Percentiles rank a stretch among this genome's conserved stretches.
Evolutionary conservation across 1,140 invertebrate genomes (phyloP).

Genomic region (Neotoxoptera formosana): DNA sequence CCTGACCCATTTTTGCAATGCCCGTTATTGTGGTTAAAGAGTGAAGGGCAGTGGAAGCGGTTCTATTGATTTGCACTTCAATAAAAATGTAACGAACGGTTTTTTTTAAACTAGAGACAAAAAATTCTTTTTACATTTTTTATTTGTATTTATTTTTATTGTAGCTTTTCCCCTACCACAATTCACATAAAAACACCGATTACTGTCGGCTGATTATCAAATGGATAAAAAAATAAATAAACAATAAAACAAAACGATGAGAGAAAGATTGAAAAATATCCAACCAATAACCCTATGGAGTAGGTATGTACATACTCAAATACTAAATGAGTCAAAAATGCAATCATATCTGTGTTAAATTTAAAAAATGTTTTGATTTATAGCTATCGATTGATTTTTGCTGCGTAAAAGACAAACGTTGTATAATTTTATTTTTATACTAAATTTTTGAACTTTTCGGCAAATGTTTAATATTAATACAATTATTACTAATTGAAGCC

Average conservation of each 20-base stretch:
- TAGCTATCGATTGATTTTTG: not conserved
- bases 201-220: slow-evolving; percentile 2
- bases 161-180: not conserved
- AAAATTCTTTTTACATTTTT: slow-evolving; percentile 36
- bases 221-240: slow-evolving; percentile 4
- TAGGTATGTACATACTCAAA: not conserved
- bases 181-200: not conserved
- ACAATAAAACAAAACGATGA: not conserved
- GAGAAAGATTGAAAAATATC: not conserved
- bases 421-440: not conserved
- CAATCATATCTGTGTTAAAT: not conserved
- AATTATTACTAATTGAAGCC: not conserved
- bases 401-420: not conserved
- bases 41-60: not conserved
- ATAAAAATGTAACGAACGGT: slow-evolving; percentile 42
- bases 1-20: slow-evolving; percentile 5
- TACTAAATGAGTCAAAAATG: not conserved
- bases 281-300: not conserved
- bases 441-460: not conserved
- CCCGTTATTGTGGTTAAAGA: slow-evolving; percentile 4
- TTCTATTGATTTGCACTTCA: slow-evolving; percentile 50
- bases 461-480: not conserved
- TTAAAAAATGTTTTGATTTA: not conserved
- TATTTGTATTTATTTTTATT: slow-evolving; percentile 30
- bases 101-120: slow-evolving; percentile 18